Base-by-base conservation (phyloP, 53 echinoderm and acorn worm species). In the Hippasteria phrygiana region DNA sequence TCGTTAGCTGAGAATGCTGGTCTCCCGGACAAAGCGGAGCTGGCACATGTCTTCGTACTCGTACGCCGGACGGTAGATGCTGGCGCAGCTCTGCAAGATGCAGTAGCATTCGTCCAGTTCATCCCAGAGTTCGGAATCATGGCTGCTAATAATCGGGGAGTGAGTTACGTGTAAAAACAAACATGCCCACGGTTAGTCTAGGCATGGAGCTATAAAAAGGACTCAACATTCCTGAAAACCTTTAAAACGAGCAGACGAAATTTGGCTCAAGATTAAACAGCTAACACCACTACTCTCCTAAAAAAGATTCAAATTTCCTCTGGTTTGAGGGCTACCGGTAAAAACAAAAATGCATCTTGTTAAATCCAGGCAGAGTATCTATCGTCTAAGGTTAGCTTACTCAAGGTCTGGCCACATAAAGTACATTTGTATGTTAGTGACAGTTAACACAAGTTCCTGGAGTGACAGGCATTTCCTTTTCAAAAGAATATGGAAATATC, bases 81-180 rank as follows among this genome's bases (percentile, higher is more conserved):
- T 77, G 12, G 65, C 55, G 14, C 88, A 92, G 71, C 77, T 77
- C 71, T 72, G 71, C n/a, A 89, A 82, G 84, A 89, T 88, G 84
- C 34, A 41, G 88, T 92, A 83, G 42, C 88, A 65, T 1, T 92
- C 83, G 32, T 88, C 83, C 24, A 92, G 51, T 2, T 92, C 92
- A 0, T 55, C 81, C 92, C 88, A 92, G 39, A 81, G 29, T n/a
- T 91, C 80, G 11, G 31, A 38, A 29, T 76, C 89, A 33, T 36
- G n/a, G 48, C 69, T 70, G 71, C 85, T 85, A 13, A 22, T 3
- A 41, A 72, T 31, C 27, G 35, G 81, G 42, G 28, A 31, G 18
- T 41, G 56, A 67, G 34, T 50, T 51, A 67, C 34, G 67, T 43
- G 67, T 41, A 10, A 77, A n/a, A 17, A 45, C 10, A 40, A 29